Evolutionary conservation across 2,888 invertebrate species (phyloP), one percentile per base, ranked within the genome.

Genomic region (Corythucha ciliata): DNA sequence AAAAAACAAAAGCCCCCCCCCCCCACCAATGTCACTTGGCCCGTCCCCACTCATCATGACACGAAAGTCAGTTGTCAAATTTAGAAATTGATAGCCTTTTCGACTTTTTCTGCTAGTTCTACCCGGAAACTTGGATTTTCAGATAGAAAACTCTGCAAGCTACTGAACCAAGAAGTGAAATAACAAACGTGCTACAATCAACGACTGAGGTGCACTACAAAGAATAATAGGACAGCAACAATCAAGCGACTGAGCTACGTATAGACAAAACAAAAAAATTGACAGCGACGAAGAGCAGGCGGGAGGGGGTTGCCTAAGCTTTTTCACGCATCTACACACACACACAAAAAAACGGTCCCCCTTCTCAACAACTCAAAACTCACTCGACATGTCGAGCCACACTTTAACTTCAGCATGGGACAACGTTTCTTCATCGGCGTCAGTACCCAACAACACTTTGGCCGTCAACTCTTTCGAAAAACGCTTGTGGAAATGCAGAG

Each of bases 391-490:
- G 37, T 58, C 57, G 5, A 55, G 46, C 58, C 58, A 58, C 29
- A 57, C 52, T 55, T 57, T 57, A 29, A 58, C 51, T 53, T 55
- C 58, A 18, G 56, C 53, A 16, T 47, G 45, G 27, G 48, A 50
- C 24, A 58, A 44, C 10, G 58, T 58, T 26, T 53, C 56, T 2
- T 42, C 47, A 32, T 58, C 58, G 1, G 57, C 58, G 32, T 57
- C 56, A 14, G 52, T 49, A 6, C 58, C 58, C 74, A 0, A 75
- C 74, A 56, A 74, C 70, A 26, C 79, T 73, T 57, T 39, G 0
- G 79, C 78, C 42, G 78, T 74, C 2, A 89, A 67, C 1, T 81
- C 74, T 7, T 70, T 70, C 0, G 89, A 81, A 67, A 86, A 92
- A 70, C 90, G 90, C 0, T 73, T 63, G 0, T 77, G 73, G 58